Conservation (phyloP, 2,113 vertebrate species). For the Calypte anna region DNA sequence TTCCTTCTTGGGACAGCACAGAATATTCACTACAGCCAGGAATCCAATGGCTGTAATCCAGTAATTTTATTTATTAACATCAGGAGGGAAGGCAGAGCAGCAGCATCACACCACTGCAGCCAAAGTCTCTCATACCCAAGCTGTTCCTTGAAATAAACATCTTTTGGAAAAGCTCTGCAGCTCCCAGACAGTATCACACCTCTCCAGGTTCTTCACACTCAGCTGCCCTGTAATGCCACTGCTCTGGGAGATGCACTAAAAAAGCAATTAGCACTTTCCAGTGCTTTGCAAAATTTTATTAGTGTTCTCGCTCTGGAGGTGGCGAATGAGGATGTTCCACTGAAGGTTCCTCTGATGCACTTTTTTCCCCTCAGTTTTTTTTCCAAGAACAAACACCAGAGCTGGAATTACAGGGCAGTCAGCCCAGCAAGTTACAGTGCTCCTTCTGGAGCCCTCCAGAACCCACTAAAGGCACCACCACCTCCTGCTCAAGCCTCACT, state of each 20-base stretch:
- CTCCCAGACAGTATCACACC: not conserved
- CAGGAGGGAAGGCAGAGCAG: not conserved
- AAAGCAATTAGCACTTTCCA: constrained; percentile 53
- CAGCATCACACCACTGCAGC: not conserved
- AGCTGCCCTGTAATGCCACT: not conserved
- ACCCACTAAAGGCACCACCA: not conserved
- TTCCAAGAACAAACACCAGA: not conserved
- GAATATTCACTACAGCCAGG: not conserved
- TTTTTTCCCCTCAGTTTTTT: not conserved
- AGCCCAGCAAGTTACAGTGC: not conserved
- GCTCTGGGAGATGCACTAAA: not conserved
- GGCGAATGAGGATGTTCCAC: constrained; percentile 13
- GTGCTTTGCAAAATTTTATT: constrained; percentile 6
- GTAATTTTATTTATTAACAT: not conserved
- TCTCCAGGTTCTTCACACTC: not conserved
- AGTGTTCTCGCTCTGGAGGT: constrained; percentile 17
- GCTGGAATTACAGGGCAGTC: not conserved
- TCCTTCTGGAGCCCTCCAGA: not conserved
- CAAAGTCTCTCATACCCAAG: not conserved
- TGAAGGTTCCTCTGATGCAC: not conserved
- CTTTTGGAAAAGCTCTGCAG: not conserved
- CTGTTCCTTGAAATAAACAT: not conserved
- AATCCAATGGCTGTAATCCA: not conserved
- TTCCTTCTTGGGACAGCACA: not conserved
- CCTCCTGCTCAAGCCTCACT: not conserved